Conservation (phyloP, 1,140 invertebrate genomes). For the Gerris buenoi region DNA sequence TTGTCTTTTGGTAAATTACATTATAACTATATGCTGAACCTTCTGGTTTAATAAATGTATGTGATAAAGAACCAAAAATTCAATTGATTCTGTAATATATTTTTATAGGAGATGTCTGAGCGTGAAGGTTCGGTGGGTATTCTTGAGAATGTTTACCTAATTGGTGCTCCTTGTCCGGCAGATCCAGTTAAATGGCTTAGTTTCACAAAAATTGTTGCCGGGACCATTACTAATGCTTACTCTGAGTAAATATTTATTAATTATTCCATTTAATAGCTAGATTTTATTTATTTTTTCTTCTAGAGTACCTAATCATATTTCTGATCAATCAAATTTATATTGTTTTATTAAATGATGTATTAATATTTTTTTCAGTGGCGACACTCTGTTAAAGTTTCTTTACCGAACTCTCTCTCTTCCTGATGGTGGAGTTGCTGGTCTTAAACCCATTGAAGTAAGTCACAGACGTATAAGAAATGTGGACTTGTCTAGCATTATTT, state of each 20-base stretch:
- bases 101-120: conserved; percentile 35
- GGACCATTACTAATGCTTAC: conserved; percentile 51
- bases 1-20: conserved; percentile 35
- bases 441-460: conserved; percentile 39
- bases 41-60: no score
- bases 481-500: conserved; percentile 41
- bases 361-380: conserved; percentile 34
- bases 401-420: conserved; percentile 44
- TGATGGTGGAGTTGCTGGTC: conserved; percentile 42
- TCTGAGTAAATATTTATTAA: conserved; percentile 37
- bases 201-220: conserved; percentile 41
- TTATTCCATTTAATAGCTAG: no score
- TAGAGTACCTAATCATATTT: no score
- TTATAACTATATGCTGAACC: not conserved
- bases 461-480: conserved; percentile 42
- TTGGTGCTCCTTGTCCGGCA: conserved; percentile 49
- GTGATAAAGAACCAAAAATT: no score
- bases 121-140: conserved; percentile 42
- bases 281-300: no score
- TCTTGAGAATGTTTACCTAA: conserved; percentile 50
- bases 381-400: conserved; percentile 51
- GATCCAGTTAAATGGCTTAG: conserved; percentile 38
- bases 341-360: no score
- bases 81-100: not conserved
- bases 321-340: no score